Conservation (phyloP, 1,140 invertebrate genomes). For the Lamellibrachia luymesi region DNA sequence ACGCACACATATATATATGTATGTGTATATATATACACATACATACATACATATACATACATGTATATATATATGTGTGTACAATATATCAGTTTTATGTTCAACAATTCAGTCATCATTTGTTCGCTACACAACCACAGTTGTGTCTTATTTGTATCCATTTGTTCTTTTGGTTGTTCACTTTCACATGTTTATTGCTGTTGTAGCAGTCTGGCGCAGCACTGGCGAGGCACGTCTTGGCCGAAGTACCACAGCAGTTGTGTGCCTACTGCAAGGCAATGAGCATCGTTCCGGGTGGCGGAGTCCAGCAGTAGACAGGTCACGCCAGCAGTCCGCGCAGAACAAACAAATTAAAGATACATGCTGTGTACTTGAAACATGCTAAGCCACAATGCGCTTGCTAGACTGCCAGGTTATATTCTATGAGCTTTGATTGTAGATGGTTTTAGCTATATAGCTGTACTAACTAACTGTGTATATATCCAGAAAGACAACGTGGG, state of each 20-base stretch:
- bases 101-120: background rate
- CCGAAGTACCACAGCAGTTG: slow-evolving; percentile 65
- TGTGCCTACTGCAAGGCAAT: slow-evolving; percentile 43
- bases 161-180: background rate
- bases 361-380: background rate
- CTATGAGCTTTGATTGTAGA: background rate
- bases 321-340: background rate
- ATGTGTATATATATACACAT: background rate
- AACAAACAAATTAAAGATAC: background rate
- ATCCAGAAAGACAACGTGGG: background rate
- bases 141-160: background rate
- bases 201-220: slow-evolving; percentile 41
- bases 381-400: background rate
- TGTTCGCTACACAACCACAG: background rate
- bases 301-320: background rate
- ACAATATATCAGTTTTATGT: background rate
- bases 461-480: background rate
- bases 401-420: background rate
- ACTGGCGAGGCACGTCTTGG: slow-evolving; percentile 64
- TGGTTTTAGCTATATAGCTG: background rate
- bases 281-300: slow-evolving; percentile 29
- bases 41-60: background rate
- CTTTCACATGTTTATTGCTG: background rate
- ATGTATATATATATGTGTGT: background rate
- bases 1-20: slow-evolving; percentile 8